Conservation (phyloP, 2,888 invertebrate species). For the Carpatolechia fugitivella region DNA sequence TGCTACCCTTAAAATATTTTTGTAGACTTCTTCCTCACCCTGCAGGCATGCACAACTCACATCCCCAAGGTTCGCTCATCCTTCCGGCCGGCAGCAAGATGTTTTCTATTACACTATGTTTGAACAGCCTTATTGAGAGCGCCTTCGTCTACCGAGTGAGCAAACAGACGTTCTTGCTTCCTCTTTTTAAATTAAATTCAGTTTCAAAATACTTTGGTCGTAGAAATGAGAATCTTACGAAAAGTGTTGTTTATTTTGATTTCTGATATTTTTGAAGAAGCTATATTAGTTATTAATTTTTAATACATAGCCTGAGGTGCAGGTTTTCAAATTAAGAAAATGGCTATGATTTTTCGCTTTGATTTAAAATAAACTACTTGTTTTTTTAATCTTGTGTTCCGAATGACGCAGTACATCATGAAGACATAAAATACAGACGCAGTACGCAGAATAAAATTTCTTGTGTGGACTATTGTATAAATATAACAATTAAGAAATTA, state of each 20-base stretch:
- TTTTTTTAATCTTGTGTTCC: no score
- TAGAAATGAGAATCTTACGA: neutral
- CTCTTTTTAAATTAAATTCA: slow-evolving; percentile 38
- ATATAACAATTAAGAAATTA: no score
- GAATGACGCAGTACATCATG: no score
- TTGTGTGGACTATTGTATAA: no score
- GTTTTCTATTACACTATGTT: slow-evolving; percentile 60
- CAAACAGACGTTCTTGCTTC: slow-evolving; percentile 38
- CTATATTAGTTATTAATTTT: no score
- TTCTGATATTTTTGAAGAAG: no score
- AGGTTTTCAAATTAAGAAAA: no score
- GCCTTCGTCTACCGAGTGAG: slow-evolving; percentile 32
- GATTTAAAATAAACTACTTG: no score
- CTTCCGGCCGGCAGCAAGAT: slow-evolving; percentile 44
- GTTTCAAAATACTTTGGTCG: neutral
- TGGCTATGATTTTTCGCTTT: no score
- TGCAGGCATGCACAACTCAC: neutral
- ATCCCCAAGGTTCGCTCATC: slow-evolving; percentile 34
- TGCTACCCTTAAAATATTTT: neutral
- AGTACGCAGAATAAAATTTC: no score
- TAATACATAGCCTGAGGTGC: no score
- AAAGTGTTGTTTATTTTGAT: neutral
- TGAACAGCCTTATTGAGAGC: slow-evolving; percentile 59
- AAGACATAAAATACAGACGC: no score
- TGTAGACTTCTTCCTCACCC: neutral